These are phyloP conservation scores for Stegophylla sp. DNA, from an alignment of 2,888 invertebrate species.

Conservation along the genomic window DNA sequence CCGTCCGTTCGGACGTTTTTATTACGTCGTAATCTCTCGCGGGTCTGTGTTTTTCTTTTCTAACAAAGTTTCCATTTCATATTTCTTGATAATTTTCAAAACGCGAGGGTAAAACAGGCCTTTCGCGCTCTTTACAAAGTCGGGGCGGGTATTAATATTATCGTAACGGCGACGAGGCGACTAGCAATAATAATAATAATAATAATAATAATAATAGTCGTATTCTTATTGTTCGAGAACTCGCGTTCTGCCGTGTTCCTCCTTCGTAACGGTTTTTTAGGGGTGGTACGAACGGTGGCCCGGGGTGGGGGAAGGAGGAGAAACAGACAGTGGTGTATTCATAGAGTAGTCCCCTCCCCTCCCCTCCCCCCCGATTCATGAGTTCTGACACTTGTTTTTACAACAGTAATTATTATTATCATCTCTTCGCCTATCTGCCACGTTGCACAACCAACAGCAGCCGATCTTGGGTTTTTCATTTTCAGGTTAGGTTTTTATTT, in stretches of 20 bases:
- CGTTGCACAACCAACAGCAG: too few relatives aligned
- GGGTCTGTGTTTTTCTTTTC: constrained; percentile 21
- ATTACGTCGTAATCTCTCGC: constrained; percentile 32
- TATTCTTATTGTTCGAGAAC: neutral
- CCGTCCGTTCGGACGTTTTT: constrained; percentile 26
- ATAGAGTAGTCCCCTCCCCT: too few relatives aligned
- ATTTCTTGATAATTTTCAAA: constrained; percentile 32
- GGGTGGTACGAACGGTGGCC: too few relatives aligned
- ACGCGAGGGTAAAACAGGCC: neutral
- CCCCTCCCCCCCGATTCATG: too few relatives aligned
- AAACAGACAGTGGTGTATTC: too few relatives aligned
- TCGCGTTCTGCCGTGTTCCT: neutral
- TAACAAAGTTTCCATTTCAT: constrained; percentile 23
- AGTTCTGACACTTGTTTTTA: too few relatives aligned
- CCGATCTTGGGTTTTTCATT: too few relatives aligned
- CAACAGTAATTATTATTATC: too few relatives aligned
- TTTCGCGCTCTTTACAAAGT: neutral
- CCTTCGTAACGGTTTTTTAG: neutral
- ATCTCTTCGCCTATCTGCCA: too few relatives aligned
- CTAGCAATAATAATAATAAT: neutral
- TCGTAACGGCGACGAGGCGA: neutral
- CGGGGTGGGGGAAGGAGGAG: too few relatives aligned
- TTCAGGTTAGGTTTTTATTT: too few relatives aligned
- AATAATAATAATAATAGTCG: too few relatives aligned
- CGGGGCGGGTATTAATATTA: constrained; percentile 4